Evolutionary conservation across 2,797 vertebrate species (phyloP).

Genomic region (Phalanger gymnotis): DNA sequence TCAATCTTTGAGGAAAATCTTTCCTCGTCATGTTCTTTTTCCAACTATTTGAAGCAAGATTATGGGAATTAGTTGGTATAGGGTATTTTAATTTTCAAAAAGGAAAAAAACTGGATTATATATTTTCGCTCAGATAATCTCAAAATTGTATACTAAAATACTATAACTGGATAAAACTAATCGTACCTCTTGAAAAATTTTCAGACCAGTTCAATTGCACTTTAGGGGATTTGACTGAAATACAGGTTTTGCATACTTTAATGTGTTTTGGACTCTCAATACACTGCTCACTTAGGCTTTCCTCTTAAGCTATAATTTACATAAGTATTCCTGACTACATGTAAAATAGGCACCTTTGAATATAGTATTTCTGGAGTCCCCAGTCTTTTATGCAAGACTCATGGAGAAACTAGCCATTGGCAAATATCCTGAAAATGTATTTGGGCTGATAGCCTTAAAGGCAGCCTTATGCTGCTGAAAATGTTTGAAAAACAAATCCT

Average conservation of each 20-base stretch:
- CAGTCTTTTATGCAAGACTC: not conserved
- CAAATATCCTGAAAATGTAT: slow-evolving; percentile 22
- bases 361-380: slow-evolving; percentile 14
- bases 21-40: slow-evolving; percentile 33
- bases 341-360: slow-evolving; percentile 41
- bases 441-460: slow-evolving; percentile 23
- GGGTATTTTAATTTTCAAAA: slow-evolving; percentile 51
- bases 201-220: not conserved
- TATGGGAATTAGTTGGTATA: slow-evolving; percentile 47
- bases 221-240: slow-evolving; percentile 47
- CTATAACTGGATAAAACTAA: slow-evolving; percentile 38
- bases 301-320: not conserved
- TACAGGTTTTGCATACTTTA: slow-evolving; percentile 8
- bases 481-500: not conserved
- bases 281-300: not conserved
- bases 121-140: slow-evolving; percentile 50
- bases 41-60: slow-evolving; percentile 35
- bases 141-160: slow-evolving; percentile 25
- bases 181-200: not conserved
- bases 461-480: slow-evolving; percentile 12
- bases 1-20: slow-evolving; percentile 1
- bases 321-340: not conserved
- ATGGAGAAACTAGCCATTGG: slow-evolving; percentile 24
- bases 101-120: slow-evolving; percentile 48
- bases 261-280: not conserved